A percentile compares a stretch with the other conserved stretches of the same genome.
Conservation (phyloP, 2,888 invertebrate species). For the Drosophila fulvimacula region DNA sequence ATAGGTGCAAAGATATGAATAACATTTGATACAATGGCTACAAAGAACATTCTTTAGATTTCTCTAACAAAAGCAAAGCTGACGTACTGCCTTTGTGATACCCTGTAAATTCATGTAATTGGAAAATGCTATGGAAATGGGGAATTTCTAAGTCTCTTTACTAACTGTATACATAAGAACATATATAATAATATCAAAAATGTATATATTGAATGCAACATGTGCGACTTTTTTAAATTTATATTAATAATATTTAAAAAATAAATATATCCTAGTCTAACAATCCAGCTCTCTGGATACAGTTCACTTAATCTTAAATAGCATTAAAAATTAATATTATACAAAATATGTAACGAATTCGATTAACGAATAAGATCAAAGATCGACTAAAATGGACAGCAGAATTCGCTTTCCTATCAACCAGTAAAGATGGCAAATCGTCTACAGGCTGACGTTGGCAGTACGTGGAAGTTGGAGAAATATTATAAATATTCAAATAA, state of each 20-base stretch:
- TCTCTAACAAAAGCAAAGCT: neutral
- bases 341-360: neutral
- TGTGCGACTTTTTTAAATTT: no score
- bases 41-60: neutral
- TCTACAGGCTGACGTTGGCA: neutral
- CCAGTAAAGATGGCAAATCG: slow-evolving; percentile 1
- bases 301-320: neutral
- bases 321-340: neutral
- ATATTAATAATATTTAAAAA: neutral
- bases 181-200: no score
- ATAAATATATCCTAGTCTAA: neutral
- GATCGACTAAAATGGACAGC: neutral
- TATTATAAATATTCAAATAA: neutral
- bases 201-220: no score
- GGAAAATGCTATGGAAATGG: no score
- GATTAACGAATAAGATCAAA: neutral
- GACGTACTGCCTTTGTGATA: rapidly evolving
- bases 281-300: neutral
- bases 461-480: neutral
- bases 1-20: neutral
- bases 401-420: neutral
- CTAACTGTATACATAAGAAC: no score
- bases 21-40: neutral
- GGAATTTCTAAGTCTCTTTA: no score
- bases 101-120: neutral